Evolutionary conservation across 2,888 invertebrate species (phyloP).

Genomic region (Cryptus viduatorius): DNA sequence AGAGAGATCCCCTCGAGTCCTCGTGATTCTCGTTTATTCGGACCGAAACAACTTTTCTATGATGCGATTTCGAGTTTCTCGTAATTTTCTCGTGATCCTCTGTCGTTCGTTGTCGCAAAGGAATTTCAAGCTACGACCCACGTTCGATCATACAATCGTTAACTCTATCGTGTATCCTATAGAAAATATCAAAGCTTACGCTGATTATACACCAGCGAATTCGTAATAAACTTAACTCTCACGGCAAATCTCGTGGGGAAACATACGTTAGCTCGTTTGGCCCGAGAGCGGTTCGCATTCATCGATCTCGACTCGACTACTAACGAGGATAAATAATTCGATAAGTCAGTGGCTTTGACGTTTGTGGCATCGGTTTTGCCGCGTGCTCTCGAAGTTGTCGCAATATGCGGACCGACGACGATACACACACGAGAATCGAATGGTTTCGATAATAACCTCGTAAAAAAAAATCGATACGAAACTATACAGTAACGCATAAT

Average conservation of each 20-base stretch:
- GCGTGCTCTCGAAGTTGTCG: conserved; percentile 29
- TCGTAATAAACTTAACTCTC: conserved; percentile 55
- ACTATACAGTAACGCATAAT: background rate
- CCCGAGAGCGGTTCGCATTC: background rate
- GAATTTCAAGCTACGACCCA: conserved; percentile 14
- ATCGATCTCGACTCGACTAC: background rate
- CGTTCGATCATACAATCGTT: background rate
- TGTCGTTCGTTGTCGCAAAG: conserved; percentile 19
- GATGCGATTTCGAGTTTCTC: conserved; percentile 23
- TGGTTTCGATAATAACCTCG: background rate
- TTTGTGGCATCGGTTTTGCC: conserved; percentile 12
- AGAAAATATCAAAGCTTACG: conserved; percentile 31
- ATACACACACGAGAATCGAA: background rate
- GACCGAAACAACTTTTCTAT: conserved; percentile 11
- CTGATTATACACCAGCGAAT: conserved; percentile 49
- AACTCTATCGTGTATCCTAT: background rate
- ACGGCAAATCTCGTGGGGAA: conserved; percentile 21
- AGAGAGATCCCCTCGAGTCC: background rate
- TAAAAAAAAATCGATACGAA: background rate
- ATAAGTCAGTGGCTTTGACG: conserved; percentile 39
- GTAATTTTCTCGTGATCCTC: conserved; percentile 16
- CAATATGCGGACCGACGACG: background rate
- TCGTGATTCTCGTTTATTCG: background rate
- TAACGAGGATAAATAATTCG: conserved; percentile 51
- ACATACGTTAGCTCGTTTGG: background rate